phyloP scores from a whole-genome alignment of 92 coral and sea anemone genomes.

The Porites cylindrica region DNA sequence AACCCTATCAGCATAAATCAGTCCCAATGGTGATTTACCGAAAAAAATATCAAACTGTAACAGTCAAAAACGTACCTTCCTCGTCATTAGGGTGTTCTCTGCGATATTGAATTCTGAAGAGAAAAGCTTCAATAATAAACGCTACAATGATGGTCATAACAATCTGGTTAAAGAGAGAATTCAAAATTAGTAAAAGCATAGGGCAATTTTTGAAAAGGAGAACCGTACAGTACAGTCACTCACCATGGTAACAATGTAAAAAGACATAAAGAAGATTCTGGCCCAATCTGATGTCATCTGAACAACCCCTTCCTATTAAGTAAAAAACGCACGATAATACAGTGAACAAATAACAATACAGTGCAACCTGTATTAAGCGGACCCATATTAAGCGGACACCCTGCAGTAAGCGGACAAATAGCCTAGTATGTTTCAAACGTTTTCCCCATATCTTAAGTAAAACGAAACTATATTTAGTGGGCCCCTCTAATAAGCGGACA shows the following conservation, averaged over 20 bases:
- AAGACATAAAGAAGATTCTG: constrained; percentile 91
- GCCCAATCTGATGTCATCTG: constrained; percentile 91
- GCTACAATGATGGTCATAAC: constrained; percentile 98
- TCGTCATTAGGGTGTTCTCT: constrained; percentile 75
- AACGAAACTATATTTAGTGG: too few species aligned
- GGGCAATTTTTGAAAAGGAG: not conserved
- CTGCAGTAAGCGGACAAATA: too few species aligned
- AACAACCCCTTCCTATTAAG: constrained; percentile 92
- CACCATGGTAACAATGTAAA: constrained; percentile 94
- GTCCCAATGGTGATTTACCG: too few species aligned
- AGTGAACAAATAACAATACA: too few species aligned
- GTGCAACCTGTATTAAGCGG: too few species aligned
- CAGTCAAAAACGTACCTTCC: constrained; percentile 46
- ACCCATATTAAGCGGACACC: too few species aligned
- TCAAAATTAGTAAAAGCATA: not conserved
- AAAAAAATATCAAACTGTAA: too few species aligned
- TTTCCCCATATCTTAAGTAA: too few species aligned
- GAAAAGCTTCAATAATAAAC: constrained; percentile 93
- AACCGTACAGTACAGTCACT: constrained; percentile 12
- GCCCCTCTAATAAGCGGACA: too few species aligned
- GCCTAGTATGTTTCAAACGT: too few species aligned
- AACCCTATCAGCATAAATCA: too few species aligned
- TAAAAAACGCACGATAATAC: not conserved
- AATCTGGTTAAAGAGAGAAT: constrained; percentile 65
- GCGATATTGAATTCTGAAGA: constrained; percentile 87